Percentiles rank a stretch among this genome's conserved stretches.
phyloP scores from a whole-genome alignment of 2,797 vertebrate genomes.

The Balearica regulorum region DNA sequence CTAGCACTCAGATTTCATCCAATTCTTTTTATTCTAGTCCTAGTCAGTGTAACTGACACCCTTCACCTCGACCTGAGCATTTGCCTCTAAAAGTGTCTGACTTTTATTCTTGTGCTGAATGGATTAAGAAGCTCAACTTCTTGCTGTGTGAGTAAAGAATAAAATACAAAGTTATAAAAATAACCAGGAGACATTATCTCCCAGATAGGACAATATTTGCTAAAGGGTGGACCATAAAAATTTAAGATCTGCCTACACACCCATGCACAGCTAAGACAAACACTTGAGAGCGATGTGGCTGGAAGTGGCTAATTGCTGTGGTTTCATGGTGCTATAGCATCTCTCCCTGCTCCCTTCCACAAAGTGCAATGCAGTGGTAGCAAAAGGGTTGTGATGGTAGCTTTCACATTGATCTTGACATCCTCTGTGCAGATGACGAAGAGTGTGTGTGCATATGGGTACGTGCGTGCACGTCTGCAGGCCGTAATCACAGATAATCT shows the following conservation, averaged over 20 bases:
- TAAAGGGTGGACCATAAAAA: neutral
- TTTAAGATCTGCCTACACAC: neutral
- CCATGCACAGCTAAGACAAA: neutral
- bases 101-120: neutral
- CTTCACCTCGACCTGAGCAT: neutral
- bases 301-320: neutral
- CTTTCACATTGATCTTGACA: rapidly evolving
- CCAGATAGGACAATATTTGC: neutral
- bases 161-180: neutral
- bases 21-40: neutral
- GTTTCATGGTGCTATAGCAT: neutral
- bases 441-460: neutral
- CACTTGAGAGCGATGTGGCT: neutral
- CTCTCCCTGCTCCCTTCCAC: neutral
- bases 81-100: neutral
- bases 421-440: neutral
- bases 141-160: neutral
- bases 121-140: neutral
- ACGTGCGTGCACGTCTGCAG: rapidly evolving
- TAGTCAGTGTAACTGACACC: neutral
- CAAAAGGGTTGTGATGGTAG: neutral
- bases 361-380: too few species aligned
- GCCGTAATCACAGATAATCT: rapidly evolving
- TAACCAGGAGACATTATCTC: neutral
- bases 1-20: neutral